Evolutionary conservation across 2,797 vertebrate species (phyloP).

Genomic region (Neosilurus mollespiculum): DNA sequence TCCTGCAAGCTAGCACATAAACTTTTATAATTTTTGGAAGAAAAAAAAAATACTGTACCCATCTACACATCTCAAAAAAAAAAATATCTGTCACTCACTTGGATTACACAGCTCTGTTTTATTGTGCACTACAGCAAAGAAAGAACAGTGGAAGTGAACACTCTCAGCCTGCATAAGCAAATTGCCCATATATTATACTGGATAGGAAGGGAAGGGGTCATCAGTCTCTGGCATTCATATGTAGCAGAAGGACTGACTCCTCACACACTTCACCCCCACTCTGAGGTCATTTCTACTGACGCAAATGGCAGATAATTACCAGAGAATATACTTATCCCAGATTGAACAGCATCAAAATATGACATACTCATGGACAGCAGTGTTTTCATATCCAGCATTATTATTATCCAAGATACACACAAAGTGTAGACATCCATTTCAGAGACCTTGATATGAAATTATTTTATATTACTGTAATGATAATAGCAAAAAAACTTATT

Average conservation of each 20-base stretch:
- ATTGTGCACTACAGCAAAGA: neutral
- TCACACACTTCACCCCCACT: neutral
- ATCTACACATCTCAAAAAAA: neutral
- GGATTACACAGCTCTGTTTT: neutral
- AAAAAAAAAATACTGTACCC: neutral
- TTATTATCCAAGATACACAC: neutral
- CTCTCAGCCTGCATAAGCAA: slow-evolving; percentile 59
- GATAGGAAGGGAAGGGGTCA: neutral
- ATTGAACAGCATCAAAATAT: neutral
- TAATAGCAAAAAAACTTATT: no score
- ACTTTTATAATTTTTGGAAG: neutral
- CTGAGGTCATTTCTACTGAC: neutral
- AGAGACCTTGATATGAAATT: neutral
- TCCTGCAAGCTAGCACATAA: neutral
- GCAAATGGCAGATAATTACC: neutral
- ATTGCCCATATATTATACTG: slow-evolving; percentile 68
- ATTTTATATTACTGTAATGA: neutral
- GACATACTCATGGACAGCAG: neutral
- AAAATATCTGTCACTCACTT: neutral
- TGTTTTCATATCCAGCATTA: neutral
- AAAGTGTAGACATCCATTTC: neutral
- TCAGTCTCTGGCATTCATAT: neutral
- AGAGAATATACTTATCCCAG: neutral
- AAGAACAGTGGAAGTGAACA: slow-evolving; percentile 12
- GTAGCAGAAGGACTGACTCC: neutral